phyloP scores from a whole-genome alignment of 2,113 vertebrate species.

The Acrocephalus kingi region DNA sequence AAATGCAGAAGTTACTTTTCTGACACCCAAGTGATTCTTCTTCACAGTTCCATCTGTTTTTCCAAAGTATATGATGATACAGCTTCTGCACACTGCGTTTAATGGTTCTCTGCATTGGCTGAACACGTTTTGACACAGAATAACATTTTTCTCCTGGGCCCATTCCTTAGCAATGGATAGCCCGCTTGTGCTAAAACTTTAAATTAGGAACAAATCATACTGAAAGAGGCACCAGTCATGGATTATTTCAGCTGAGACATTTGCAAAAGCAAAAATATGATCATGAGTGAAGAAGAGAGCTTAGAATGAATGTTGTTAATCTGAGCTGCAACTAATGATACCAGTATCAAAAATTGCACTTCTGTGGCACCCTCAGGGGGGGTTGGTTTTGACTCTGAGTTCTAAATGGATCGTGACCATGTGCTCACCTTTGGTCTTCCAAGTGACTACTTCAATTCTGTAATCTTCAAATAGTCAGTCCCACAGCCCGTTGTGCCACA shows the following conservation, averaged over 20 bases:
- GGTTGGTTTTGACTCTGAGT: neutral
- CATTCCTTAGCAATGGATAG: neutral
- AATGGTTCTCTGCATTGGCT: neutral
- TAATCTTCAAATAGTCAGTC: neutral
- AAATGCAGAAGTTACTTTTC: conserved; percentile 4
- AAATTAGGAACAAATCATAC: conserved; percentile 11
- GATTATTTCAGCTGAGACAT: neutral
- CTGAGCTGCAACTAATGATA: neutral
- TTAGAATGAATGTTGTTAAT: neutral
- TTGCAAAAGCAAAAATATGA: neutral
- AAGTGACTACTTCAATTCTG: neutral
- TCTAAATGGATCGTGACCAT: neutral
- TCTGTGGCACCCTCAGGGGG: neutral
- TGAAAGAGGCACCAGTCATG: neutral
- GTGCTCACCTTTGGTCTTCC: neutral
- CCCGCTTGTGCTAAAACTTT: conserved; percentile 7
- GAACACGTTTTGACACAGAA: neutral
- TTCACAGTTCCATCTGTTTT: conserved; percentile 17
- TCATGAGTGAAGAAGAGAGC: neutral
- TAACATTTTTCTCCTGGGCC: neutral
- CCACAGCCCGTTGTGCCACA: fast-evolving
- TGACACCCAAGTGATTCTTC: neutral
- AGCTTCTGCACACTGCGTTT: neutral
- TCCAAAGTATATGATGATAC: neutral
- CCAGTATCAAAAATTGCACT: neutral